Evolutionary conservation across 2,888 invertebrate species (phyloP).

Genomic region (Ochropleura plecta): DNA sequence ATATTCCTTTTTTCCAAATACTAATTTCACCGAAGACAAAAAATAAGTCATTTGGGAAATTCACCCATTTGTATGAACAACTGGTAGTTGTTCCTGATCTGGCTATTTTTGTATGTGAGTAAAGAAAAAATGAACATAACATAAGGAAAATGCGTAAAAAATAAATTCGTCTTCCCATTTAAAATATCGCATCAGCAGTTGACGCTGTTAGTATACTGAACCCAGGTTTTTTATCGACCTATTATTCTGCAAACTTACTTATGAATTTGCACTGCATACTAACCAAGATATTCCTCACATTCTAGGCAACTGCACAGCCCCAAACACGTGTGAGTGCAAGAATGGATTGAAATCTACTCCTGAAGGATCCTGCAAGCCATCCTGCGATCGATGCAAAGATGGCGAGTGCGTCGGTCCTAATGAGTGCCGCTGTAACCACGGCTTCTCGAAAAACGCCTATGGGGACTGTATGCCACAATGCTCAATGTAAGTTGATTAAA

Average conservation of each 20-base stretch:
- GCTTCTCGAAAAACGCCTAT: conserved; percentile 69
- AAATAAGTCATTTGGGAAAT: no score
- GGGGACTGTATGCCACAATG: conserved; percentile 80
- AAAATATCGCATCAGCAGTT: not conserved
- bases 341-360: conserved; percentile 84
- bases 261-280: not conserved
- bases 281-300: not conserved
- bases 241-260: no score
- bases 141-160: not conserved
- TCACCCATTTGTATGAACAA: no score
- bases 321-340: conserved; percentile 91
- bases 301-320: conserved; percentile 87
- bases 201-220: no score
- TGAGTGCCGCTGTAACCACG: conserved; percentile 87
- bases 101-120: no score
- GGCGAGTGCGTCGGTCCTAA: conserved; percentile 86
- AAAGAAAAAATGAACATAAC: no score
- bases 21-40: no score
- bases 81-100: no score
- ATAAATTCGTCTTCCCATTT: not conserved
- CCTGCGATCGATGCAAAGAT: conserved; percentile 67
- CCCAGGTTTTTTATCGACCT: no score
- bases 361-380: conserved; percentile 82
- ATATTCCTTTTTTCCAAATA: no score
- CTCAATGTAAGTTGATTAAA: conserved; percentile 72